A percentile compares a stretch with the other conserved stretches of the same genome.
phyloP scores from a whole-genome alignment of 2,113 vertebrate species.

The Noctilio leporinus region DNA sequence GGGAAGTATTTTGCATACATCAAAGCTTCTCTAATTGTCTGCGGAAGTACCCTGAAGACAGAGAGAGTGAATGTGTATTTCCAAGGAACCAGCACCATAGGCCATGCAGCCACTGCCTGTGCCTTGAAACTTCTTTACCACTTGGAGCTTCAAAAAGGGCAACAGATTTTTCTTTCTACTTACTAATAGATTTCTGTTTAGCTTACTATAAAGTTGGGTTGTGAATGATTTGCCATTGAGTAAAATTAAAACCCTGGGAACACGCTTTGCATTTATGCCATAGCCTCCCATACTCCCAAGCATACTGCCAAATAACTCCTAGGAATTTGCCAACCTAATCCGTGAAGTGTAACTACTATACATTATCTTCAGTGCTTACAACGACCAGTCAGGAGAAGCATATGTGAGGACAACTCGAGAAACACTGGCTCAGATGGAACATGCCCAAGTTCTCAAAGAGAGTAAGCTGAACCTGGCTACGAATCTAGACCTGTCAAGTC shows the following conservation, averaged over 20 bases:
- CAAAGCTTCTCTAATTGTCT: neutral
- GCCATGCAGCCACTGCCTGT: neutral
- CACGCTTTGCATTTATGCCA: conserved; percentile 64
- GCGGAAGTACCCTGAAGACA: neutral
- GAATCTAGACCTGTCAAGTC: neutral
- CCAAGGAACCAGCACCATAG: neutral
- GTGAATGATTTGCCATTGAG: conserved; percentile 56
- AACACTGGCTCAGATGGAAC: conserved; percentile 1
- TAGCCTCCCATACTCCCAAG: conserved; percentile 62
- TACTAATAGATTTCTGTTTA: conserved; percentile 53
- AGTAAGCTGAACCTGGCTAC: neutral
- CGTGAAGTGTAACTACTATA: conserved; percentile 60
- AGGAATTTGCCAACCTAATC: conserved; percentile 70
- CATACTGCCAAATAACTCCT: conserved; percentile 64
- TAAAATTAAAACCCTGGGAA: conserved; percentile 67
- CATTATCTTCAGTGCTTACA: conserved; percentile 60
- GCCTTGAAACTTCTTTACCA: conserved; percentile 31
- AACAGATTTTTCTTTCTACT: conserved; percentile 49
- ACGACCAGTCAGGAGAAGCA: conserved; percentile 39
- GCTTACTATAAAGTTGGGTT: conserved; percentile 62
- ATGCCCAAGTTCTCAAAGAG: neutral
- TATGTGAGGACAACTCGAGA: conserved; percentile 39
- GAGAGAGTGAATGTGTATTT: neutral
- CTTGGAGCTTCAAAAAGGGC: conserved; percentile 55
- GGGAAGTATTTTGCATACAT: neutral